Percentiles rank a stretch among this genome's conserved stretches.
Conservation (phyloP, 2,888 invertebrate genomes). For the Andrena hattorfiana region DNA sequence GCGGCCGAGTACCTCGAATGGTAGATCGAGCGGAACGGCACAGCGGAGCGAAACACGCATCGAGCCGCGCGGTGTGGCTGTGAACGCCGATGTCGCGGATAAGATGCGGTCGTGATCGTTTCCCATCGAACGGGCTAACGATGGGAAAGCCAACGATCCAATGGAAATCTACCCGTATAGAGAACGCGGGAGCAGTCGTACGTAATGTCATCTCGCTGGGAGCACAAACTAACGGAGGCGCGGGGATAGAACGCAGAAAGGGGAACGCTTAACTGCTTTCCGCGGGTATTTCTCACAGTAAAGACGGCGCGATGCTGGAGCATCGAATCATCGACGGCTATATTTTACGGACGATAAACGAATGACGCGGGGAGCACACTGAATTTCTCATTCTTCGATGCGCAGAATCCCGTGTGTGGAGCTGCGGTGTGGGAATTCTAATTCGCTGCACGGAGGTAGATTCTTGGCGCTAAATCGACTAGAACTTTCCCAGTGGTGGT, state of each 20-base stretch:
- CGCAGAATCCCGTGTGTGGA: neutral
- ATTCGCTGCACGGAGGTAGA: neutral
- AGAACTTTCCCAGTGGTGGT: neutral
- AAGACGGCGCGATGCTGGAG: neutral
- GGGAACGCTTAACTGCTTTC: slow-evolving; percentile 1
- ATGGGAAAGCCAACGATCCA: slow-evolving; percentile 27
- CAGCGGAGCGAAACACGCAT: slow-evolving; percentile 7
- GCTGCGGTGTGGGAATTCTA: neutral
- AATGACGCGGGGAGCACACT: neutral
- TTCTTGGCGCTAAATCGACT: neutral
- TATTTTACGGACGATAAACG: neutral
- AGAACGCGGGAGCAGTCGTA: neutral
- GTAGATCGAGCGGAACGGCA: slow-evolving; percentile 27
- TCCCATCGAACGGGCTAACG: neutral
- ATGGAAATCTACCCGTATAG: neutral
- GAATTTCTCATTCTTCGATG: neutral
- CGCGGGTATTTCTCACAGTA: slow-evolving; percentile 17
- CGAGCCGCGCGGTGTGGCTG: neutral
- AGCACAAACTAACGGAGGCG: neutral
- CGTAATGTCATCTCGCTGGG: neutral
- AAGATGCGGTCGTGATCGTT: slow-evolving; percentile 3
- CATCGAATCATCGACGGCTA: neutral
- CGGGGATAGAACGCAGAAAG: neutral
- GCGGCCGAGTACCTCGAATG: slow-evolving; percentile 25
- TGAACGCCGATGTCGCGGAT: slow-evolving; percentile 7